Percentiles rank a stretch among this genome's conserved stretches.
These are phyloP conservation scores for Liolophura sinensis DNA, from an alignment of 1,140 invertebrate genomes.

Conservation along the genomic window DNA sequence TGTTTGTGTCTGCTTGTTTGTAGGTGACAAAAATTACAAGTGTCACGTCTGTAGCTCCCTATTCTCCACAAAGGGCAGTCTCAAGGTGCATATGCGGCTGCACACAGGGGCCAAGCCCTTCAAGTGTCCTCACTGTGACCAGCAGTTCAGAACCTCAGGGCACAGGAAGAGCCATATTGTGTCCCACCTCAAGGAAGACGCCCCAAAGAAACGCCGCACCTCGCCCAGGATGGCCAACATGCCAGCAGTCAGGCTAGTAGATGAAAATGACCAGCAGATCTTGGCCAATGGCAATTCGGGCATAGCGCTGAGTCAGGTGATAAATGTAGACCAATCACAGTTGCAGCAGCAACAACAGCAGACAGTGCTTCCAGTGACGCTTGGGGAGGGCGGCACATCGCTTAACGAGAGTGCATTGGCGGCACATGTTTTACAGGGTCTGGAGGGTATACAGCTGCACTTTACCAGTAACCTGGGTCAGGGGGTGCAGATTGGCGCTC, in stretches of 20 bases:
- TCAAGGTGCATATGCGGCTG: conserved; percentile 74
- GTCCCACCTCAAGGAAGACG: conserved; percentile 57
- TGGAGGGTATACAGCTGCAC: conserved; percentile 57
- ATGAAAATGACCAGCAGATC: neutral
- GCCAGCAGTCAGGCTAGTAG: neutral
- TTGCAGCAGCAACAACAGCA: conserved; percentile 32
- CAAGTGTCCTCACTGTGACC: conserved; percentile 68
- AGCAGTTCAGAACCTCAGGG: conserved; percentile 65
- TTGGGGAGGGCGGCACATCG: conserved; percentile 33
- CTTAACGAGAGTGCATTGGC: conserved; percentile 35
- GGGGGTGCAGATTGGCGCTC: conserved; percentile 56
- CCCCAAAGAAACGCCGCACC: conserved; percentile 15
- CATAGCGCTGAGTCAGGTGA: conserved; percentile 36
- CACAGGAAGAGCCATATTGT: conserved; percentile 60
- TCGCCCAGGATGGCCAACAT: neutral
- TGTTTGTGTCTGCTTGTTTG: conserved; percentile 6
- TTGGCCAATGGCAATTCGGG: neutral
- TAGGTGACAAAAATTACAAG: conserved; percentile 54
- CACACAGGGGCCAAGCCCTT: conserved; percentile 74
- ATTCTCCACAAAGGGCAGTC: conserved; percentile 59
- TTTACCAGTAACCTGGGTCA: conserved; percentile 52
- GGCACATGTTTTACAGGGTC: conserved; percentile 40
- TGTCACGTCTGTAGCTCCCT: conserved; percentile 56
- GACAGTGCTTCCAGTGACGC: conserved; percentile 46
- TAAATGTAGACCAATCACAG: conserved; percentile 48